Evolutionary conservation across 1,140 invertebrate species (phyloP).

Genomic region (Saccostrea cuccullata): DNA sequence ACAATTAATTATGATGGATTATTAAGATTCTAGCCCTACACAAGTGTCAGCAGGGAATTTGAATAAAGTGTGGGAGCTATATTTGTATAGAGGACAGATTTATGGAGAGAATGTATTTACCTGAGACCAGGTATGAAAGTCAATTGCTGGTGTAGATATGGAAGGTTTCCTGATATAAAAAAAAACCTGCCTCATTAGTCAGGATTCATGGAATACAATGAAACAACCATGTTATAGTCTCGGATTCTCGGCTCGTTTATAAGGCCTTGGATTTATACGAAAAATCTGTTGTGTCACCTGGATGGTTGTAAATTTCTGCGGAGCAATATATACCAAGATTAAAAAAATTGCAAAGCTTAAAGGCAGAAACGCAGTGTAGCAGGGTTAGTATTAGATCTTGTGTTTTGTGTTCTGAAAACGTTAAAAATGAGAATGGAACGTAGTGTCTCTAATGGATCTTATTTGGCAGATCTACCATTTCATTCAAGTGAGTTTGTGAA

Average conservation of each 20-base stretch:
- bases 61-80: slow-evolving; percentile 12
- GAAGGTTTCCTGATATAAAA: slow-evolving; percentile 4
- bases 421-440: neutral
- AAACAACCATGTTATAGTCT: neutral
- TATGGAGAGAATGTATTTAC: slow-evolving; percentile 10
- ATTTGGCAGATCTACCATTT: no score
- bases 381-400: neutral
- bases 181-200: slow-evolving; percentile 13
- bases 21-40: slow-evolving; percentile 27
- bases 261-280: neutral
- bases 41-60: slow-evolving; percentile 21
- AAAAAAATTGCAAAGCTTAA: neutral
- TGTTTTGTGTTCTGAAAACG: neutral
- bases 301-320: neutral
- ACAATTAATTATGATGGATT: slow-evolving; percentile 25
- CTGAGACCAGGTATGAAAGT: slow-evolving; percentile 24
- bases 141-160: slow-evolving; percentile 27
- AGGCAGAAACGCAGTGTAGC: neutral
- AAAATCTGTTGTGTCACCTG: neutral
- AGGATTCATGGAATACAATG: slow-evolving; percentile 11
- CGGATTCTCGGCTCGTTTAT: neutral
- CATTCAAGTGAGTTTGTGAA: neutral
- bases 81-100: neutral
- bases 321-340: neutral
- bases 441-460: no score